A percentile compares a stretch with the other conserved stretches of the same genome.
These are phyloP conservation scores for Hemicrepidius hirtus DNA, from an alignment of 2,888 invertebrate species.

Conservation along the genomic window DNA sequence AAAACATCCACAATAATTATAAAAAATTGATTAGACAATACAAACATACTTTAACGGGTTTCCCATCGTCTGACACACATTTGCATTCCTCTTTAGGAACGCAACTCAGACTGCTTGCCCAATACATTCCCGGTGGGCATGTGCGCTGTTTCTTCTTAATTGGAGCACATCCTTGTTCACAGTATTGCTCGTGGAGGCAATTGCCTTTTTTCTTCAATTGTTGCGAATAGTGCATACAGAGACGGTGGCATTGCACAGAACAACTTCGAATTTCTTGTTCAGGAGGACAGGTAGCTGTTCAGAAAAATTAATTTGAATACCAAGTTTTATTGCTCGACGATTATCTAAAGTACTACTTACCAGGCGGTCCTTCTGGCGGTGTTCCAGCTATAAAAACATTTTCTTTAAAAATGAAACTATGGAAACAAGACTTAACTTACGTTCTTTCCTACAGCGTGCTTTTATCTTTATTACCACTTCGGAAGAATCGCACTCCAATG, in stretches of 20 bases:
- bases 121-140: constrained; percentile 73
- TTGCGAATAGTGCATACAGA: constrained; percentile 81
- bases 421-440: too few species aligned
- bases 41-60: constrained; percentile 77
- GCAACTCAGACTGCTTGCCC: constrained; percentile 84
- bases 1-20: neutral
- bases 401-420: too few species aligned
- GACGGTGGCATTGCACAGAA: constrained; percentile 81
- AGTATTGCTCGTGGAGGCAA: constrained; percentile 72
- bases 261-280: constrained; percentile 80
- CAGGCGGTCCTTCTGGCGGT: too few species aligned
- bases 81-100: constrained; percentile 84
- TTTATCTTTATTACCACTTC: too few species aligned
- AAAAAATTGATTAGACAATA: constrained; percentile 5
- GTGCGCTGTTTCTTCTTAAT: constrained; percentile 51
- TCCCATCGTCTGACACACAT: constrained; percentile 80
- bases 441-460: too few species aligned
- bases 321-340: too few species aligned
- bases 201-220: constrained; percentile 68
- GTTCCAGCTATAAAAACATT: too few species aligned
- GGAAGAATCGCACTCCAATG: too few species aligned
- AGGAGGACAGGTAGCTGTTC: too few species aligned
- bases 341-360: too few species aligned
- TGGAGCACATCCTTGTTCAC: constrained; percentile 66
- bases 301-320: too few species aligned